These are phyloP conservation scores for Albula glossodonta DNA, from an alignment of 2,113 vertebrate species.

Conservation along the genomic window DNA sequence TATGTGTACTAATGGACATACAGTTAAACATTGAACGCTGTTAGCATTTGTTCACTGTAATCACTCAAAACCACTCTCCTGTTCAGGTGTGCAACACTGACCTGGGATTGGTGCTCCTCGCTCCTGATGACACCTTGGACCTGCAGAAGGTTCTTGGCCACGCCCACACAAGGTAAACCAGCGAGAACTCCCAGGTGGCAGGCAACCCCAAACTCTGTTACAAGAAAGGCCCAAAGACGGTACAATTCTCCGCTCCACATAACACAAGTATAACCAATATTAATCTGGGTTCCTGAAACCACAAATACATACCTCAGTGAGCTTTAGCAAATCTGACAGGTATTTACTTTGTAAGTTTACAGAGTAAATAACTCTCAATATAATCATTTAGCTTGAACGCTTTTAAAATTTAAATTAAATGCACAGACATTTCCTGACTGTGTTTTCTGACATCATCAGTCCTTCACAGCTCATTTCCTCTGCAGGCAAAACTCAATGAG, in stretches of 20 bases:
- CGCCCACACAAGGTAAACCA: conserved; percentile 83
- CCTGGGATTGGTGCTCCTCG: conserved; percentile 79
- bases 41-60: no score
- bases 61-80: not conserved
- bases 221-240: not conserved
- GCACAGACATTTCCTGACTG: not conserved
- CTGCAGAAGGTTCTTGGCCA: conserved; percentile 94
- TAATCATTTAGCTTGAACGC: not conserved
- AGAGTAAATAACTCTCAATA: not conserved
- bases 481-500: not conserved
- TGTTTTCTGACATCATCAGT: not conserved
- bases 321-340: not conserved
- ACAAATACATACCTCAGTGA: not conserved
- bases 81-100: conserved; percentile 50
- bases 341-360: not conserved
- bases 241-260: not conserved
- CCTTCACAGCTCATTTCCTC: conserved; percentile 21
- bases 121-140: conserved; percentile 81
- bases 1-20: no score
- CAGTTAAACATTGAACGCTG: no score
- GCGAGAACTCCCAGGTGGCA: conserved; percentile 90
- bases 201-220: conserved; percentile 86
- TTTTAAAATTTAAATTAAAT: not conserved
- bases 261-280: not conserved
- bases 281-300: not conserved